Evolutionary conservation across 2,888 invertebrate genomes (phyloP).

Genomic region (Sarcophaga variegata): DNA sequence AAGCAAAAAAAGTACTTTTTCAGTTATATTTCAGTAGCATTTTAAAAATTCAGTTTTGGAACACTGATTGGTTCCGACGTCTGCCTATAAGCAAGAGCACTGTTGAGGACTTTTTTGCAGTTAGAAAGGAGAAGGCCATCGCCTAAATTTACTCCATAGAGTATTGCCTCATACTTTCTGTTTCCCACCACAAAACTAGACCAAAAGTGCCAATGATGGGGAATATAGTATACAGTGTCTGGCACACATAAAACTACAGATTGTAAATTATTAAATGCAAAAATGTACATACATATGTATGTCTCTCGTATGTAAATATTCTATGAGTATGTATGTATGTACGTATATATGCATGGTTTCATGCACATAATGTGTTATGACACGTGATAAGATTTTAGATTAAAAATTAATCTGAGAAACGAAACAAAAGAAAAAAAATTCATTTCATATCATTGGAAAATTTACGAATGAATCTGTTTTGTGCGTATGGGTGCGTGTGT

Average conservation of each 20-base stretch:
- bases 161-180: no score
- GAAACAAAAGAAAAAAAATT: constrained; percentile 6
- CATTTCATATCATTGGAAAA: constrained; percentile 28
- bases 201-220: not conserved
- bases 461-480: constrained; percentile 1
- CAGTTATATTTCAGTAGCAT: no score
- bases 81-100: no score
- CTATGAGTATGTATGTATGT: not conserved
- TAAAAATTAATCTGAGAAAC: constrained; percentile 48
- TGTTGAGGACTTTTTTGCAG: no score
- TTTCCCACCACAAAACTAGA: no score
- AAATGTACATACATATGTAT: not conserved
- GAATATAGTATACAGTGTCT: not conserved
- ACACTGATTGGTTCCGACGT: no score
- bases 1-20: no score
- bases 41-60: no score
- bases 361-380: constrained; percentile 51
- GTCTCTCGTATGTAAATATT: not conserved
- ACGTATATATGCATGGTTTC: not conserved
- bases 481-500: constrained; percentile 23
- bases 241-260: no score
- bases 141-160: no score
- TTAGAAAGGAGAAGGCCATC: no score
- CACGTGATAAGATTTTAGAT: constrained; percentile 65
- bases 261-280: not conserved